Conservation (phyloP, 2,797 vertebrate species). For the Microhierax caerulescens region DNA sequence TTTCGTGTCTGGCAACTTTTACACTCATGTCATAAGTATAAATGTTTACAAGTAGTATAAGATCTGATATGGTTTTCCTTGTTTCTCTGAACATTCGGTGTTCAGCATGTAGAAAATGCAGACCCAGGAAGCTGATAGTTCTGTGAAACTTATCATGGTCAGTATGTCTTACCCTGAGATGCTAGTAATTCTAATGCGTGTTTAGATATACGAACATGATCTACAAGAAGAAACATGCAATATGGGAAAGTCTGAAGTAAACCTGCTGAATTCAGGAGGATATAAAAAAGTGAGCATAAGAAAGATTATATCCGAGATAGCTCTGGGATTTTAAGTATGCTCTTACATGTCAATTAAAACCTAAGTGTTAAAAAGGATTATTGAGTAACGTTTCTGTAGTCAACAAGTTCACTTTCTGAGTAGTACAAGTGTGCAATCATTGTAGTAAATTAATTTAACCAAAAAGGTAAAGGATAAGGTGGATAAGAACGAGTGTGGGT, state of each 20-base stretch:
- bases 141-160: not conserved
- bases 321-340: not conserved
- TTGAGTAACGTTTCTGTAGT: not conserved
- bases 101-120: not conserved
- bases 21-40: not conserved
- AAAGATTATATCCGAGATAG: not conserved
- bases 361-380: not conserved
- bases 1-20: not conserved
- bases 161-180: not conserved
- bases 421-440: not conserved
- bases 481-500: not conserved
- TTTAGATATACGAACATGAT: not conserved
- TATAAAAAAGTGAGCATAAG: not conserved
- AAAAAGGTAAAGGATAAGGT: not conserved
- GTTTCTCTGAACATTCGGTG: not conserved
- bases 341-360: not conserved
- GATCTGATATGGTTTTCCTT: not conserved
- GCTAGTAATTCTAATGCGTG: not conserved
- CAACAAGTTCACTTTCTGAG: not conserved
- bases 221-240: not conserved
- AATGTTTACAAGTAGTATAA: not conserved
- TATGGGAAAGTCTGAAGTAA: not conserved
- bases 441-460: not conserved
- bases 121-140: not conserved
- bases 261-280: not conserved